Evolutionary conservation across 2,797 vertebrate genomes (phyloP).

Genomic region (Australoheros facetus): DNA sequence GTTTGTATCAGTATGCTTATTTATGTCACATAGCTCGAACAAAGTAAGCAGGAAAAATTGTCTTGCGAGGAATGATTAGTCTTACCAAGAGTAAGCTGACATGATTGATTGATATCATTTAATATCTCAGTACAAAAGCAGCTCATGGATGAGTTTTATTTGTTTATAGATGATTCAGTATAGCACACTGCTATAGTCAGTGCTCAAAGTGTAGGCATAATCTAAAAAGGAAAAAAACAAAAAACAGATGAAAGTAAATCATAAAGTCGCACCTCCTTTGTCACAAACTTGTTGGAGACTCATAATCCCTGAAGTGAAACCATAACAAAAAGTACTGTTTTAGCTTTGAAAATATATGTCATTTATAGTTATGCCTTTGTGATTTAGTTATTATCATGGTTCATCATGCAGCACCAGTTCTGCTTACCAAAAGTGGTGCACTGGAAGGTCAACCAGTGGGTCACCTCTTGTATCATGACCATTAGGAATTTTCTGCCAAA

Average conservation of each 20-base stretch:
- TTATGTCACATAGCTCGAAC: not conserved
- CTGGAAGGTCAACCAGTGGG: not conserved
- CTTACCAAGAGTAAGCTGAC: slow-evolving; percentile 1
- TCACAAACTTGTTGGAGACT: slow-evolving; percentile 78
- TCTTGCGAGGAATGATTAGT: not conserved
- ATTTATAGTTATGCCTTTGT: not conserved
- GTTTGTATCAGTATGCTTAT: not conserved
- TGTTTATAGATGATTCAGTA: not conserved
- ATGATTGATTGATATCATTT: slow-evolving; percentile 1
- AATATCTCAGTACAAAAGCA: not conserved
- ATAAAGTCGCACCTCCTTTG: slow-evolving; percentile 72
- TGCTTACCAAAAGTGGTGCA: not conserved
- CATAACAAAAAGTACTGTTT: slow-evolving; percentile 30
- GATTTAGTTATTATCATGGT: not conserved
- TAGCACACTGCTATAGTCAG: not conserved
- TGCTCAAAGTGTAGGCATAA: not conserved
- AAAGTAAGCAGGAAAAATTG: not conserved
- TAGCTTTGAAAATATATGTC: not conserved
- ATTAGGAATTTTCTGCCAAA: not conserved
- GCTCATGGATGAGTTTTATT: not conserved
- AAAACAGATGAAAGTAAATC: not conserved
- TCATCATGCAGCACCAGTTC: not conserved
- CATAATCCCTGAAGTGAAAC: slow-evolving; percentile 81
- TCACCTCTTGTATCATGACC: not conserved
- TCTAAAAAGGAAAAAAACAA: not conserved